Evolutionary conservation across 2,888 invertebrate species (phyloP), one percentile per base, ranked within the genome.

Genomic region (Phaonia tiefii): DNA sequence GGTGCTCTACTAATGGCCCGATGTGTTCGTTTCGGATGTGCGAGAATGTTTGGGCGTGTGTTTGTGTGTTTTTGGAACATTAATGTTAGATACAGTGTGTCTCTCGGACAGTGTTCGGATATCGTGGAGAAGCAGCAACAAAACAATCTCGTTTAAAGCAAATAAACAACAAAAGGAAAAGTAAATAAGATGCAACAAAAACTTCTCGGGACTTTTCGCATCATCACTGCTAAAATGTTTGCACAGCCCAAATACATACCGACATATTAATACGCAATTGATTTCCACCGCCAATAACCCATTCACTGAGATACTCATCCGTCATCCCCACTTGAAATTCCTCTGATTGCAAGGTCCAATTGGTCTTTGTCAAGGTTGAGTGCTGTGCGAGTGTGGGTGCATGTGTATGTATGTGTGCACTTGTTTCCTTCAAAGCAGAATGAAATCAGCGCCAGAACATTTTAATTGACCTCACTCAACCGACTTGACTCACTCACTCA

Each of bases 51-150:
- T 58, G 44, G 60, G n/a, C 22, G 26, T 73, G 13, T 73, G 44
- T 54, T n/a, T 49, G 49, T 46, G 49, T 13, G 25, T 60, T 25
- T 13, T 60, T 74, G 42, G 56, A 73, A 56, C 15, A 60, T 39
- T 70, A 77, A 70, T 76, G 58, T 71, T 80, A 66, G 66, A 65
- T 65, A 74, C n/a, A n/a, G 17, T 42, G 10, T 13, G 54, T 39
- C 11, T 51, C 20, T 15, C 49, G 31, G 17, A 75, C 74, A 80
- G 74, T 75, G 54, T 31, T 31, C 44, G 37, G 15, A 81, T 75
- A 66, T 67, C 66, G 37, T 60, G 54, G 54, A 77, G n/a, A 70
- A 25, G 51, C 65, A 63, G 26, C 60, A 15, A 20, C 4, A 60
- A 39, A 60, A 8, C 37, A 60, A 56, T 56, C 56, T 15, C 26